Evolutionary conservation across 2,888 invertebrate genomes (phyloP), one percentile per base, ranked within the genome.

Genomic region (Euplagia quadripunctaria): DNA sequence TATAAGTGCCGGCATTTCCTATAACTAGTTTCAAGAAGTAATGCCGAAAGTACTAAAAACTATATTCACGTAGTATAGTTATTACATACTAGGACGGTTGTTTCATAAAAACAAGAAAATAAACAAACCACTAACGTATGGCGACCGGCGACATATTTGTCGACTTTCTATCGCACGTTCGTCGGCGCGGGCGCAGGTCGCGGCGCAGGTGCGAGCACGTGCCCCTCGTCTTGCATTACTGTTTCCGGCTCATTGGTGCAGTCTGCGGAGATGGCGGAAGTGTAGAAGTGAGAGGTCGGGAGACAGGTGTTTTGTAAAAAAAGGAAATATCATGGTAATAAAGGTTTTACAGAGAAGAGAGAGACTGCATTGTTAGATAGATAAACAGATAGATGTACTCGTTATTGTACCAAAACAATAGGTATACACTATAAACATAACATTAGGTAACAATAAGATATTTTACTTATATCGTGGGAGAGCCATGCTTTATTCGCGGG

Each of bases 91-190:
- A 12, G 61, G 41, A 65, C 68, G 52, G 41, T 42, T 20, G 63
- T 41, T 17, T 17, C 52, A 8, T 46, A 66, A 49, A 41, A 67
- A 72, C 68, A 70, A 20, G 51, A 70, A 49, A 61, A 64, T 66
- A 72, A 41, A 64, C 17, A 17, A 49, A 52, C 63, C 51, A 68
- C 74, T 73, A 65, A 58, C 65, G 69, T 63, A 41, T 41, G 46
- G 61, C 70, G 43, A 66, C 64, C 31, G 46, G 61, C 70, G 43
- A 66, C 64, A 49, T 51, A 73, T 73, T 65, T 64, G 61, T 74
- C 31, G 17, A 69, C 71, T 78, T 75, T 82, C 71, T 74, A 76
- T 20, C 61, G 73, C 66, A 20, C 31, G 55, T 52, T 6, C 4
- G 52, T 42, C 64, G 17, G 64, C 64, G 64, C 70, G 17, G 31